A percentile compares a stretch with the other conserved stretches of the same genome.
Conservation (phyloP, 2,888 invertebrate species). For the Nasonovia ribisnigri region DNA sequence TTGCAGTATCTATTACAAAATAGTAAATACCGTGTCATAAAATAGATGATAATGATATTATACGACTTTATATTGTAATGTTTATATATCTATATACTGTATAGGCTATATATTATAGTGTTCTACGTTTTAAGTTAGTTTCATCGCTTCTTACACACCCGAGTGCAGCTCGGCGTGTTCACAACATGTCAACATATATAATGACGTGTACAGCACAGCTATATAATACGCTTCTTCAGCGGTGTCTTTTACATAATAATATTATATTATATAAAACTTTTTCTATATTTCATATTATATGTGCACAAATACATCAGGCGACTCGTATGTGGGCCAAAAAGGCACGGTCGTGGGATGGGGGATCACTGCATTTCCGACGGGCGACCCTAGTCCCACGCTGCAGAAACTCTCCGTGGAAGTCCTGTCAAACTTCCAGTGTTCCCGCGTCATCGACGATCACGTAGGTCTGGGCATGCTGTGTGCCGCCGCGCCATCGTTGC, state of each 20-base stretch:
- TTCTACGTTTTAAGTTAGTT: background rate
- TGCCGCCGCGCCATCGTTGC: slow-evolving; percentile 70
- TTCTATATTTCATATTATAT: background rate
- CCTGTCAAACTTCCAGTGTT: slow-evolving; percentile 70
- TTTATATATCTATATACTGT: background rate
- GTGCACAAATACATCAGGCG: slow-evolving; percentile 67
- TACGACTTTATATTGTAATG: background rate
- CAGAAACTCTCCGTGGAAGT: slow-evolving; percentile 70
- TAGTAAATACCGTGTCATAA: background rate
- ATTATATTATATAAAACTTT: background rate
- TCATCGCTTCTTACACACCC: background rate
- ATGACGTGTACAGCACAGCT: background rate
- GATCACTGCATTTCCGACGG: slow-evolving; percentile 70
- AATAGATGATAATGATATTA: background rate
- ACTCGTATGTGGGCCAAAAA: slow-evolving; percentile 69
- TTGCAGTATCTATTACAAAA: background rate
- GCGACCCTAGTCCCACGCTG: slow-evolving; percentile 70
- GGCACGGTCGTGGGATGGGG: slow-evolving; percentile 71
- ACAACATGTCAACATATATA: background rate
- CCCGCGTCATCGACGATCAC: slow-evolving; percentile 70
- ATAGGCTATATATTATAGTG: background rate
- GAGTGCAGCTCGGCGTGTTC: background rate
- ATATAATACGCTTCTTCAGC: background rate
- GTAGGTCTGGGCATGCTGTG: slow-evolving; percentile 70
- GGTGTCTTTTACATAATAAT: background rate